Conservation (phyloP, 2,888 invertebrate genomes). For the Oxytorus armatus region DNA sequence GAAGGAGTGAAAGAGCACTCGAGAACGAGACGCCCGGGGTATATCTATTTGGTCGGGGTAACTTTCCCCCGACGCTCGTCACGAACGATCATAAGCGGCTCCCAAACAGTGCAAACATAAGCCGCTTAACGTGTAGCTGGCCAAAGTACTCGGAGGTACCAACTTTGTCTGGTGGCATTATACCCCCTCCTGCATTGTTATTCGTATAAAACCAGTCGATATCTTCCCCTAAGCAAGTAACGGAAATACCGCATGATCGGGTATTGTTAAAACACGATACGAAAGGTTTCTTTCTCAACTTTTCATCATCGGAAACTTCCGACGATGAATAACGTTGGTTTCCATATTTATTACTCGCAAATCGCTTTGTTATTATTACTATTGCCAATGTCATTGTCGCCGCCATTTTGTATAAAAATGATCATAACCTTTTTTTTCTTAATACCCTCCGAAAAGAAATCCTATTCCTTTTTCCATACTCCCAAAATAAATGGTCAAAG, state of each 20-base stretch:
- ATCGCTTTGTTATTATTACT: too few relatives aligned
- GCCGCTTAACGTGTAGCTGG: conserved; percentile 47
- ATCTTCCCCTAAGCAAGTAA: not conserved
- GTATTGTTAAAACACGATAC: too few relatives aligned
- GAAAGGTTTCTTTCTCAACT: not conserved
- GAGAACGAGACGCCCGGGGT: not conserved
- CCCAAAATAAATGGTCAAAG: too few relatives aligned
- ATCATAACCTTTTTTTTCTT: too few relatives aligned
- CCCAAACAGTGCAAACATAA: conserved; percentile 46
- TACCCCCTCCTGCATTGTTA: conserved; percentile 16
- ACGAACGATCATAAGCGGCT: conserved; percentile 59
- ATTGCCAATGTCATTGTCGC: too few relatives aligned
- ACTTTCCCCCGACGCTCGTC: conserved; percentile 47
- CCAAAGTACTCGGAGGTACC: conserved; percentile 44
- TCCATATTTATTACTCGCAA: too few relatives aligned
- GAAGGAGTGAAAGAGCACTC: conserved; percentile 1
- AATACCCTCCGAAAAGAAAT: too few relatives aligned
- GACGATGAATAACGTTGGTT: too few relatives aligned
- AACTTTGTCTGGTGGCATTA: conserved; percentile 32
- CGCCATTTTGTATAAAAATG: too few relatives aligned
- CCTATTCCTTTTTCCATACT: too few relatives aligned
- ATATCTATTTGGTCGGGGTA: not conserved
- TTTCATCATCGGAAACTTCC: too few relatives aligned
- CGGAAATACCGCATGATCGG: not conserved
- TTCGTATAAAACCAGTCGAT: not conserved